Conservation (phyloP, 1,140 invertebrate genomes). For the Andricus grossulariae region DNA sequence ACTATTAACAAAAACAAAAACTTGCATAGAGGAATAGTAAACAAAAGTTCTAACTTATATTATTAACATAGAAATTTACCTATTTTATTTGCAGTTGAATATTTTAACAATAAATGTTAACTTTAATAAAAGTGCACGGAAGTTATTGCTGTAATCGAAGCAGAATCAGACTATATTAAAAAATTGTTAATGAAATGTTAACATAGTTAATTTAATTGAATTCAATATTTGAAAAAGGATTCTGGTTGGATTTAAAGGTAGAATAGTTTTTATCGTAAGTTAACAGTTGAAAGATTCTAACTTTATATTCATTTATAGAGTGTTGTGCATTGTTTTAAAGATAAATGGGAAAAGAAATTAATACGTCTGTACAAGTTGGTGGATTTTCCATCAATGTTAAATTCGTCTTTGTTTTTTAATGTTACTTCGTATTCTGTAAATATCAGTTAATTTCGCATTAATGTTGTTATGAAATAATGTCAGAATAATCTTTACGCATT, state of each 20-base stretch:
- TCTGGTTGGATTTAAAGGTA: not conserved
- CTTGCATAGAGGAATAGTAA: no score
- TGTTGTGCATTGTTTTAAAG: not conserved
- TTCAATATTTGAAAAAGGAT: not conserved
- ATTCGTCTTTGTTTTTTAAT: not conserved
- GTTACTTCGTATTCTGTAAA: not conserved
- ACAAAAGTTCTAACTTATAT: no score
- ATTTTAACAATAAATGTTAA: no score
- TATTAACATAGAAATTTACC: no score
- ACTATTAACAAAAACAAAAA: no score
- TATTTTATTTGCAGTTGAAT: no score
- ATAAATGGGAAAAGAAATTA: not conserved
- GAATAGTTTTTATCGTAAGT: not conserved
- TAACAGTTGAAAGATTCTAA: not conserved
- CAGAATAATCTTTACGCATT: constrained; percentile 12
- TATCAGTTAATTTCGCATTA: not conserved
- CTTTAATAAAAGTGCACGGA: no score
- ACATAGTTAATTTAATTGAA: not conserved
- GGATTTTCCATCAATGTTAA: not conserved
- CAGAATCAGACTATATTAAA: not conserved
- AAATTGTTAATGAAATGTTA: no score
- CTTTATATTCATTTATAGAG: not conserved
- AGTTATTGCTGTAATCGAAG: not conserved
- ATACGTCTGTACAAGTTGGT: no score
- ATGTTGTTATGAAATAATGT: constrained; percentile 11